Evolutionary conservation across 1,140 invertebrate genomes (phyloP), one percentile per base, ranked within the genome.

Genomic region (Teleopsis dalmanni): DNA sequence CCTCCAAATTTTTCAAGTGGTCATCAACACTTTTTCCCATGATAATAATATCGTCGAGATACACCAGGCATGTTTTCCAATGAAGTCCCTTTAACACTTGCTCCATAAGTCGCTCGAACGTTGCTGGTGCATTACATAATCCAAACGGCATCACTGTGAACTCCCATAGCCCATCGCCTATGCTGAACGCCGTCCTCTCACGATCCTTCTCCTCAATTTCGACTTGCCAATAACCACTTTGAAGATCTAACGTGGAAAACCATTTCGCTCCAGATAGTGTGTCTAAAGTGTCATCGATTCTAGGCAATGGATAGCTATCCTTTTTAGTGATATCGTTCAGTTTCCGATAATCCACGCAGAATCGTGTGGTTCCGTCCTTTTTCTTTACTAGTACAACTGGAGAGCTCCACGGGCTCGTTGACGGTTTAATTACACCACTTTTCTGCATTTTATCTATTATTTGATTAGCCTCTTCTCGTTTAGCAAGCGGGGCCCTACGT

Each of bases 131-230:
- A 37, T 70, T 62, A 7, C 49, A 48, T 3, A 76, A 48, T 2
- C 74, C 73, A 57, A 75, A 72, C 0, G 72, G 64, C 66, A 76
- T 71, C 5, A 69, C 52, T 10, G 51, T 62, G 47, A 72, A 76
- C 26, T 57, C 21, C 23, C 29, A 75, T 9, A 64, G 53, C 1
- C 71, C 70, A 10, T 70, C 58, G 11, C 65, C 65, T 2, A 65
- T 70, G n/a, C 42, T 26, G 2, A 62, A 52, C 11, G 45, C 38
- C 8, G 40, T 44, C 27, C 27, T 42, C n/a, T 42, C 19, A n/a
- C 27, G 40, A 26, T 42, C 40, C 4, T 6, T 4, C 8, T 22
- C 11, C 13, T 42, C 21, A 26, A 42, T 25, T 25, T 14, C 40
- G 16, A 42, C 27, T 23, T 42, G 40, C 40, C 40, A 42, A 73